Conservation (phyloP, 2,113 vertebrate genomes). For the Corapipo altera region DNA sequence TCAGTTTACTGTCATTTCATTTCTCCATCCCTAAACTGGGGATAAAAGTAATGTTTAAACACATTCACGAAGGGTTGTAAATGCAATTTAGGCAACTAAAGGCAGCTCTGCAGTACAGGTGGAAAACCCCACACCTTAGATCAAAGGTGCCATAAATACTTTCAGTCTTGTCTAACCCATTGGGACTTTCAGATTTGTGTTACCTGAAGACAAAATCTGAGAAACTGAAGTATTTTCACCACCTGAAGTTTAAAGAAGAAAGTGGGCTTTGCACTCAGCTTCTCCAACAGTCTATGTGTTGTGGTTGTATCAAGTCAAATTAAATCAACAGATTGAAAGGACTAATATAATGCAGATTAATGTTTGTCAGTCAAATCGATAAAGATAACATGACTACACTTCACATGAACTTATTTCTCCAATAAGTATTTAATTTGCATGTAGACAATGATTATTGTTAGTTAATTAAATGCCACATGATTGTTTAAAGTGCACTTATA, state of each 20-base stretch:
- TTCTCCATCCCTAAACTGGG: neutral
- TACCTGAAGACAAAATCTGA: neutral
- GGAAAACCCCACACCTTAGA: neutral
- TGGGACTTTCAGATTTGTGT: neutral
- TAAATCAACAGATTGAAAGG: neutral
- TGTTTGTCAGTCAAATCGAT: slow-evolving; percentile 9
- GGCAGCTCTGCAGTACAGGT: neutral
- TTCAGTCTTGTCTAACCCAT: neutral
- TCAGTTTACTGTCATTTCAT: neutral
- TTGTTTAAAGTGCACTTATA: slow-evolving; percentile 4
- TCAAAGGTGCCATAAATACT: neutral
- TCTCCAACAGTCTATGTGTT: neutral
- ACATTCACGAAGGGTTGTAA: neutral
- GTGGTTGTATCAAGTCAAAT: neutral
- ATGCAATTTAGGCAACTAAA: neutral
- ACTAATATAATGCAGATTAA: neutral
- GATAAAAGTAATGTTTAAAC: neutral
- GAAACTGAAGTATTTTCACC: neutral
- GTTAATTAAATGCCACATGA: neutral
- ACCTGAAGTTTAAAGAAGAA: neutral
- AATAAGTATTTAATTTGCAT: slow-evolving; percentile 20
- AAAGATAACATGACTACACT: neutral
- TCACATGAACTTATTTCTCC: neutral
- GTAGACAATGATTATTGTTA: neutral
- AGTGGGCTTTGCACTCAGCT: neutral